Conservation (phyloP, 2,797 vertebrate species). For the Muscicapa comitata region DNA sequence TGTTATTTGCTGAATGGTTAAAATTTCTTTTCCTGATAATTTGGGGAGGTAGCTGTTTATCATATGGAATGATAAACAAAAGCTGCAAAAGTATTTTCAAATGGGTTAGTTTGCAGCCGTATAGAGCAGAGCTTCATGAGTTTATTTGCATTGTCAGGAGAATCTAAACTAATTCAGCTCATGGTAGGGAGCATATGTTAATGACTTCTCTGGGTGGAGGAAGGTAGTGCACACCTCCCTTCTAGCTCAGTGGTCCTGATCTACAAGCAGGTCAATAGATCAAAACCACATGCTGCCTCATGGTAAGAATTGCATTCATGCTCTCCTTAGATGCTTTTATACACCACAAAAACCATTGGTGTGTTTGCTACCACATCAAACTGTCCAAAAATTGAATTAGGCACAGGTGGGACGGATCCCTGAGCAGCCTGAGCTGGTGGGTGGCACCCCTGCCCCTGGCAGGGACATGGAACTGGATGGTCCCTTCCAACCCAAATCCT, state of each 20-base stretch:
- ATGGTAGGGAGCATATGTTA: slow-evolving; percentile 64
- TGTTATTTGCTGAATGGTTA: slow-evolving; percentile 40
- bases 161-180: slow-evolving; percentile 76
- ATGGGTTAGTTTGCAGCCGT: slow-evolving; percentile 47
- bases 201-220: neutral
- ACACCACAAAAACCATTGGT: neutral
- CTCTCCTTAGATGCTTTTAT: neutral
- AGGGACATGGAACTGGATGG: neutral
- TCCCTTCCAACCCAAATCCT: neutral
- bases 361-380: neutral
- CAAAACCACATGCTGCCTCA: neutral
- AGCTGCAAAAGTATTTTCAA: slow-evolving; percentile 22
- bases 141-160: slow-evolving; percentile 64
- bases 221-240: slow-evolving; percentile 18
- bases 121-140: slow-evolving; percentile 59
- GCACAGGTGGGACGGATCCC: neutral
- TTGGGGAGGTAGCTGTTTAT: slow-evolving; percentile 42
- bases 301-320: neutral
- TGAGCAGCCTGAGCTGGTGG: neutral
- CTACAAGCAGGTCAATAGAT: slow-evolving; percentile 41
- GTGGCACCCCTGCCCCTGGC: neutral
- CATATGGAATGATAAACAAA: slow-evolving; percentile 26
- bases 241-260: slow-evolving; percentile 29
- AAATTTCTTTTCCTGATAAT: slow-evolving; percentile 41
- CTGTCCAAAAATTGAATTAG: neutral